Percentiles rank a stretch among this genome's conserved stretches.
Conservation (phyloP, 2,888 invertebrate genomes). For the Ectropis crepuscularia region DNA sequence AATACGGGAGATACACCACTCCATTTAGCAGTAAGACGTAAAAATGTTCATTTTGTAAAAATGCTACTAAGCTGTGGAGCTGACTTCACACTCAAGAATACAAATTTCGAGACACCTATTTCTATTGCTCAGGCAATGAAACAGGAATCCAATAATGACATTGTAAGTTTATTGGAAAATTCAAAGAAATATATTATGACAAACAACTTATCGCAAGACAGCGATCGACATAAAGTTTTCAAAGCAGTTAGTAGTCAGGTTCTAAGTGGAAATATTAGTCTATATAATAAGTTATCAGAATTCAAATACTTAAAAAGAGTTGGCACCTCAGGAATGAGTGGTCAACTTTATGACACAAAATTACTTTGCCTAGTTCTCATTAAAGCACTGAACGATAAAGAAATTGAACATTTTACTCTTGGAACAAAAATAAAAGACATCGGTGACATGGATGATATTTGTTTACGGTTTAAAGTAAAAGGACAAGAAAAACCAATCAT, state of each 20-base stretch:
- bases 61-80: conserved; percentile 43
- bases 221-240: too few relatives aligned
- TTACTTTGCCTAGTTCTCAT: conserved; percentile 48
- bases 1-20: conserved; percentile 43
- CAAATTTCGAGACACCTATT: conserved; percentile 31
- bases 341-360: conserved; percentile 47
- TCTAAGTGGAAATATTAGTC: too few relatives aligned
- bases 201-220: too few relatives aligned
- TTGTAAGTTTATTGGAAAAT: too few relatives aligned
- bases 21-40: conserved; percentile 44
- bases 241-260: too few relatives aligned
- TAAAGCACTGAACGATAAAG: conserved; percentile 46
- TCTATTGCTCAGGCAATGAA: too few relatives aligned
- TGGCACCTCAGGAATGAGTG: conserved; percentile 37
- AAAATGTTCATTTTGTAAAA: conserved; percentile 36
- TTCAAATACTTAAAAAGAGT: conserved; percentile 32
- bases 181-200: too few relatives aligned
- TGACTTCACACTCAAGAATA: conserved; percentile 35
- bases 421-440: conserved; percentile 53
- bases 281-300: background rate
- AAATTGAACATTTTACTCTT: conserved; percentile 47
- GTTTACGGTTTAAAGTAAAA: conserved; percentile 47
- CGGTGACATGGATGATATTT: conserved; percentile 55
- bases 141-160: too few relatives aligned
- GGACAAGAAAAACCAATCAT: conserved; percentile 38